Base-by-base conservation (phyloP, 2,113 vertebrate species). In the Psephotus haematonotus region DNA sequence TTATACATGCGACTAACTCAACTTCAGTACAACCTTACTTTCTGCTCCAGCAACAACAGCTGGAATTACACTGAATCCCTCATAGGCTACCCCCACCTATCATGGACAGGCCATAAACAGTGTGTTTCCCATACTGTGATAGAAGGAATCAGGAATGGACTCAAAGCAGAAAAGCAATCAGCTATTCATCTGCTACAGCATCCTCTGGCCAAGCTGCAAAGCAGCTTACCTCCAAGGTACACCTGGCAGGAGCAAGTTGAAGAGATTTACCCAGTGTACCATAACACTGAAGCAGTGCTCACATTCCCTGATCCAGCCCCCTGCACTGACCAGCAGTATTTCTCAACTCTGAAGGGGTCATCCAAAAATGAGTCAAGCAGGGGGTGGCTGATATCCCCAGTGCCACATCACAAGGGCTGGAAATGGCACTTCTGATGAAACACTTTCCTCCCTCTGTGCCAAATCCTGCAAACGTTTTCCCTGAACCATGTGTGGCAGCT, bases 281-380 rank as follows among this genome's bases (percentile, higher is more conserved):
- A 3, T 9, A 69, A 80, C 17, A 43, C 6, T 33, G 59, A 31
- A 95, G 77, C 62, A 49, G 11, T 82, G 57, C n/a, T 82, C 13
- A 3, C 18, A 86, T 11, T 31, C 11, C 80, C 64, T 57, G 55
- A 78, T 27, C 55, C 37, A 82, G n/a, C 23, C 49, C 88, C 77
- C 83, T 52, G 17, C 0, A 0, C 69, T 84, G 72, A 74, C 39
- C 28, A 0, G 65, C 72, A 82, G 0, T 37, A 89, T 96, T 96
- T 96, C 95, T 92, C 96, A 96, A 96, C 53, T 81, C 70, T 22
- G 81, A 93, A 93, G 81, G 91, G 85, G 63, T 96, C 70, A 96
- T 96, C 92, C 95, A 96, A 96, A 96, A 87, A 89, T 94, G 90
- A 94, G 86, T 94, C 91, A 96, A 68, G 65, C n/a, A 94, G 88